Evolutionary conservation across 2,888 invertebrate genomes (phyloP).

Genomic region (Piscicola geometra): DNA sequence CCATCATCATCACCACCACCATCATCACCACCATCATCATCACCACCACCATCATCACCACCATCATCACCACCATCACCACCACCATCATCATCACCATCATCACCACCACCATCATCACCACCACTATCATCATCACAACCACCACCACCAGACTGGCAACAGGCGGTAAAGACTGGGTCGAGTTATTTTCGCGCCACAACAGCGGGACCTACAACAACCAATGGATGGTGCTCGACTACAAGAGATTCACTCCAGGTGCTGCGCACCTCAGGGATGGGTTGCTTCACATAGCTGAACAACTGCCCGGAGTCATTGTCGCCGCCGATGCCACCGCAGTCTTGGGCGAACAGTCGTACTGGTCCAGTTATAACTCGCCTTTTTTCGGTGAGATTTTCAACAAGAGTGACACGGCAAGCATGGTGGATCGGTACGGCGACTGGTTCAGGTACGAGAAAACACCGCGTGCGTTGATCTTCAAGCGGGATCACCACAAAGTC

Average conservation of each 20-base stretch:
- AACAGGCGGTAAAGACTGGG: constrained; percentile 69
- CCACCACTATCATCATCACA: no score
- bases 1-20: no score
- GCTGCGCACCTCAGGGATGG: constrained; percentile 53
- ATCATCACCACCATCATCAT: no score
- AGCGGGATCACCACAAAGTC: constrained; percentile 62
- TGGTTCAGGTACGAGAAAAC: constrained; percentile 66
- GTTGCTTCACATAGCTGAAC: constrained; percentile 72
- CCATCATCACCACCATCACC: no score
- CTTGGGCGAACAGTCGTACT: constrained; percentile 65
- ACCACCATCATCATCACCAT: no score
- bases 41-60: no score
- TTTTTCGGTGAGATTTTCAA: constrained; percentile 65
- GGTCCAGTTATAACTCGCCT: constrained; percentile 71
- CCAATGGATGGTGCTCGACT: constrained; percentile 80
- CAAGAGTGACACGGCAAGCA: constrained; percentile 62
- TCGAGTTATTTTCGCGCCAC: constrained; percentile 64
- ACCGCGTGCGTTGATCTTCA: constrained; percentile 65
- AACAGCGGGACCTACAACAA: constrained; percentile 79
- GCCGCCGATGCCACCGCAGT: constrained; percentile 67
- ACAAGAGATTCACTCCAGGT: constrained; percentile 63
- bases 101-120: no score
- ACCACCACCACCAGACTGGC: no score
- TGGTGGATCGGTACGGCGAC: constrained; percentile 60
- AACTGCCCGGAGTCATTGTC: constrained; percentile 59